Conservation (phyloP, 2,113 vertebrate species). For the Rhea americana region DNA sequence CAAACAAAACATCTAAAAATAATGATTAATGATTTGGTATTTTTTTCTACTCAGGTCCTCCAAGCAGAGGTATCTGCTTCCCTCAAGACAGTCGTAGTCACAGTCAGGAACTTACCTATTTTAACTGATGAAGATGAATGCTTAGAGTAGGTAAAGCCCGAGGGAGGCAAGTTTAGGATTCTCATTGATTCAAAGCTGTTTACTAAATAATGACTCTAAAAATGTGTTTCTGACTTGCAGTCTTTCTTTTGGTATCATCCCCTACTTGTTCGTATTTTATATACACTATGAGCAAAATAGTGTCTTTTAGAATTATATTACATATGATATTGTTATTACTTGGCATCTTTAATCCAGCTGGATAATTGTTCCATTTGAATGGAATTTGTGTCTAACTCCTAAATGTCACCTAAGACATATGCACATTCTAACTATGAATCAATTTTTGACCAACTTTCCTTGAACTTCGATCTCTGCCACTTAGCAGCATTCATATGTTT, state of each 20-base stretch:
- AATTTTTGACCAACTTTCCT: neutral
- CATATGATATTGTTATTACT: neutral
- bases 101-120: neutral
- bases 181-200: neutral
- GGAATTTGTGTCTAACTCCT: neutral
- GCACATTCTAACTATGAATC: neutral
- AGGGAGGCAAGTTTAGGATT: neutral
- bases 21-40: accelerated
- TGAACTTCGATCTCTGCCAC: neutral
- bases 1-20: neutral
- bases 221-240: neutral
- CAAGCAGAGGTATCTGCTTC: neutral
- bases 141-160: neutral
- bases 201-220: neutral
- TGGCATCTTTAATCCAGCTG: neutral
- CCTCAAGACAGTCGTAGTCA: neutral
- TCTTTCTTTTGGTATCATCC: neutral
- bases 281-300: neutral
- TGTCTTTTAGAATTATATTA: neutral
- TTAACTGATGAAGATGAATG: neutral
- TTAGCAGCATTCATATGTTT: neutral
- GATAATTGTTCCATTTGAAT: neutral
- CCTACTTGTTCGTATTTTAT: neutral
- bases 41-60: neutral
- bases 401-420: neutral